A percentile compares a stretch with the other conserved stretches of the same genome.
phyloP scores from a whole-genome alignment of 2,888 invertebrate species.

The Omphaloscelis lunosa region DNA sequence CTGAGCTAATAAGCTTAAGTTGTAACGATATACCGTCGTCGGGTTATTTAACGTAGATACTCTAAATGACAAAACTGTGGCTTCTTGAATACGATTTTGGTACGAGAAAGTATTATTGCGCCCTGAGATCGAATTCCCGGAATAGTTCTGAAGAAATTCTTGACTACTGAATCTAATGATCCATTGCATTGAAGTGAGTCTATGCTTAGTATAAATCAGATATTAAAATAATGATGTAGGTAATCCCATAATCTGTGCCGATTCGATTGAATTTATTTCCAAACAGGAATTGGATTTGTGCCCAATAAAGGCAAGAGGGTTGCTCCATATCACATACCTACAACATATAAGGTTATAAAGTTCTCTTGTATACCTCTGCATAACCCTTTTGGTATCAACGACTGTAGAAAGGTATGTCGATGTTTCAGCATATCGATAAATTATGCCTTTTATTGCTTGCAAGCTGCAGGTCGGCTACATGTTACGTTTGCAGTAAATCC shows the following conservation, averaged over 20 bases:
- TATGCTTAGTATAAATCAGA: too few relatives aligned
- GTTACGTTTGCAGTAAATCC: slow-evolving; percentile 60
- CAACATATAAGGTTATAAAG: slow-evolving; percentile 1
- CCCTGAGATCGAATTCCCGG: not conserved
- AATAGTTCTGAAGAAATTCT: not conserved
- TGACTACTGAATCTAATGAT: slow-evolving; percentile 2
- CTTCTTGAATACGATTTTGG: not conserved
- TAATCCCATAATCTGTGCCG: not conserved
- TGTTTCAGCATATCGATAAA: slow-evolving; percentile 47
- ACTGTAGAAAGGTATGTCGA: not conserved
- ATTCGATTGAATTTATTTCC: slow-evolving; percentile 4
- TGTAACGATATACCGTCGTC: slow-evolving; percentile 19
- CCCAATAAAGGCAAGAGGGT: slow-evolving; percentile 6
- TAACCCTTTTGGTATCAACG: slow-evolving; percentile 6
- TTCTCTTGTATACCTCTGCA: not conserved
- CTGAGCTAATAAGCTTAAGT: slow-evolving; percentile 46
- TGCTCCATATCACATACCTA: not conserved
- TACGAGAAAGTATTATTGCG: not conserved
- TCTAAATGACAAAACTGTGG: not conserved
- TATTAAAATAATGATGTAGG: slow-evolving; percentile 2
- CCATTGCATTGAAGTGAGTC: not conserved
- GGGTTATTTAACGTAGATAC: slow-evolving; percentile 28
- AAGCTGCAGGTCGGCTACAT: slow-evolving; percentile 40
- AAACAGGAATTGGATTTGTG: slow-evolving; percentile 12
- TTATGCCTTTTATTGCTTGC: slow-evolving; percentile 52